A percentile compares a stretch with the other conserved stretches of the same genome.
phyloP scores from a whole-genome alignment of 2,888 invertebrate genomes.

The Athripsodes cinereus region DNA sequence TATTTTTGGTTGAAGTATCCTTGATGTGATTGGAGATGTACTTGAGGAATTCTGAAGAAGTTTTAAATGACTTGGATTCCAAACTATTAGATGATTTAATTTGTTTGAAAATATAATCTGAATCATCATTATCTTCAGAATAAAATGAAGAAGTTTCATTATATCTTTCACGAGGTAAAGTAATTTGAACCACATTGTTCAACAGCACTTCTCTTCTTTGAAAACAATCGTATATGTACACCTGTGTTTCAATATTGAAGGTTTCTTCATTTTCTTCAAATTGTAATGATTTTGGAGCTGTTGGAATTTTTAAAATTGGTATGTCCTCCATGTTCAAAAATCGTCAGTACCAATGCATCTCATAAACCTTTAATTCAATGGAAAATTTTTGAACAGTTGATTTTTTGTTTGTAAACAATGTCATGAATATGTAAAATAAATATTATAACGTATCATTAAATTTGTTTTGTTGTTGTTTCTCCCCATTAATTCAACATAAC shows the following conservation, averaged over 20 bases:
- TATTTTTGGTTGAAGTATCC: neutral
- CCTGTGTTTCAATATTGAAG: constrained; percentile 12
- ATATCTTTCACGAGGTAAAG: neutral
- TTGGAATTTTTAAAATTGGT: constrained; percentile 12
- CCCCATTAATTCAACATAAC: neutral
- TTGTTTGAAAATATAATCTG: constrained; percentile 3
- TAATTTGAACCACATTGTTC: constrained; percentile 17
- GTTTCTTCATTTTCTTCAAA: constrained; percentile 13
- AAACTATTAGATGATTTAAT: constrained; percentile 9
- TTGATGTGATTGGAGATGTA: neutral
- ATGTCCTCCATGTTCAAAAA: constrained; percentile 10
- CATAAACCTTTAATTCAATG: neutral
- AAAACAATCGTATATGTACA: constrained; percentile 22
- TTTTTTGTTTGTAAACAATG: neutral
- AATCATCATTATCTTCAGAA: neutral
- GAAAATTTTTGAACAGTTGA: neutral
- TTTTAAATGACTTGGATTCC: constrained; percentile 5
- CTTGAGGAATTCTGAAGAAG: constrained; percentile 12
- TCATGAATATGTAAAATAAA: no score
- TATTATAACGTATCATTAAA: no score
- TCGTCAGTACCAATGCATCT: neutral
- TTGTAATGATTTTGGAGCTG: constrained; percentile 6
- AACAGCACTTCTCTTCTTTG: constrained; percentile 20
- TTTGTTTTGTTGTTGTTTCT: no score
- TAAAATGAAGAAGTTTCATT: neutral